Evolutionary conservation across 2,888 invertebrate genomes (phyloP), one percentile per base, ranked within the genome.

Genomic region (Fabriciana adippe): DNA sequence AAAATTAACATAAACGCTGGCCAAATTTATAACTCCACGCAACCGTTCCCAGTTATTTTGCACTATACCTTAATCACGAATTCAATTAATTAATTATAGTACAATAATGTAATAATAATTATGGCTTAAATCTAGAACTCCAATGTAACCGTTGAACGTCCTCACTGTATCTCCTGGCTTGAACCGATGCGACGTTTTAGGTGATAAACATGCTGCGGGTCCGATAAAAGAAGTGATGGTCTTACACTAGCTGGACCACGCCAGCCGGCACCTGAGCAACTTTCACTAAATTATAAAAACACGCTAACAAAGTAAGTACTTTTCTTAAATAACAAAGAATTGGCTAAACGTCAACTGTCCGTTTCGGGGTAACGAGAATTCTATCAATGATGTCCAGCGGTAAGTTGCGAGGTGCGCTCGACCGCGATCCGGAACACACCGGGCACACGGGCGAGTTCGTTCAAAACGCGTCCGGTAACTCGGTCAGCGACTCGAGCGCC

Each of bases 21-120:
- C 35, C 64, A 50, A 35, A 41, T 59, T 48, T n/a, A 35, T 13
- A 54, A 41, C 35, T 61, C n/a, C n/a, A n/a, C 83, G 89, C 89
- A 80, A 84, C 90, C 92, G 92, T 91, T 90, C 92, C 92, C 92
- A 92, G 89, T 87, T 84, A 82, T 86, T 90, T 92, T 92, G 91
- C 90, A 92, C 92, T 92, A 91, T 89, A 81, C 81, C 88, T 89
- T 92, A 92, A 84, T 82, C 80, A 81, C 84, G 81, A 83, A 82
- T 82, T 69, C 64, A 72, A 67, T 74, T 72, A 69, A 71, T 75
- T 77, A 76, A 87, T 85, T 89, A 90, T 81, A 86, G 78, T 90
- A 89, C 84, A 88, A 87, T 90, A 88, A 87, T 85, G 85, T 89
- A 90, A 89, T 88, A 83, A 87, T 87, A 87, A 84, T 86, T 85